Evolutionary conservation across 2,888 invertebrate genomes (phyloP).

Genomic region (Eristalinus aeneus): DNA sequence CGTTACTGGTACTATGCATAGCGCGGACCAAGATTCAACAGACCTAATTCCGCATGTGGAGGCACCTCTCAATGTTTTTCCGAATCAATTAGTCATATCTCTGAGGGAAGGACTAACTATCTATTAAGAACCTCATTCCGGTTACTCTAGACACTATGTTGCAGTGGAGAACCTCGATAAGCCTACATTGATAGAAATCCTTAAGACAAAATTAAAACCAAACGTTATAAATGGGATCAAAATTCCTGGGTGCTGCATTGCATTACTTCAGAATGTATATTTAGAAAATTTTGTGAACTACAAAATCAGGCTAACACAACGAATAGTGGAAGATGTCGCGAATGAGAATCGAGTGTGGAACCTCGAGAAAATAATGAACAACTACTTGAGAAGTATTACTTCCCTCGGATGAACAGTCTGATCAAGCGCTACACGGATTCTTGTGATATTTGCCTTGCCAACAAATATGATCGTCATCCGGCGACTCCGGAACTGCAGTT

Average conservation of each 20-base stretch:
- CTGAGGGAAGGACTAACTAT: constrained; percentile 14
- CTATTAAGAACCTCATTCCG: too few relatives aligned
- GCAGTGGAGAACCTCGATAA: neutral
- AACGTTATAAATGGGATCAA: too few relatives aligned
- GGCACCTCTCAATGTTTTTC: constrained; percentile 50
- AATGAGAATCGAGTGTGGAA: neutral
- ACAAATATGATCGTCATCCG: constrained; percentile 22
- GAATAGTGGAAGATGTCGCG: neutral
- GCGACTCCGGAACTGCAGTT: constrained; percentile 17
- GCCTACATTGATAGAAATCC: too few relatives aligned
- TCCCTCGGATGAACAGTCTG: constrained; percentile 24
- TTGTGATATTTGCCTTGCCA: constrained; percentile 24
- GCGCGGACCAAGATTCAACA: constrained; percentile 56
- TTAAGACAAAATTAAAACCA: too few relatives aligned
- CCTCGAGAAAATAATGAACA: constrained; percentile 9
- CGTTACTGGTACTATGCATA: constrained; percentile 37
- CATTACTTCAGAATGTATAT: too few relatives aligned
- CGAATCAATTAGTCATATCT: constrained; percentile 55
- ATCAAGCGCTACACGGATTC: constrained; percentile 11
- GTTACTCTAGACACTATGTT: constrained; percentile 20
- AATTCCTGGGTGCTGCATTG: too few relatives aligned
- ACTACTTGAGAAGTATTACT: constrained; percentile 9
- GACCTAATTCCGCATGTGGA: constrained; percentile 29
- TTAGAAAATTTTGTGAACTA: too few relatives aligned
- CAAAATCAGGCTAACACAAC: neutral